Evolutionary conservation across 2,888 invertebrate genomes (phyloP), one percentile per base, ranked within the genome.

Genomic region (Merodon equestris): DNA sequence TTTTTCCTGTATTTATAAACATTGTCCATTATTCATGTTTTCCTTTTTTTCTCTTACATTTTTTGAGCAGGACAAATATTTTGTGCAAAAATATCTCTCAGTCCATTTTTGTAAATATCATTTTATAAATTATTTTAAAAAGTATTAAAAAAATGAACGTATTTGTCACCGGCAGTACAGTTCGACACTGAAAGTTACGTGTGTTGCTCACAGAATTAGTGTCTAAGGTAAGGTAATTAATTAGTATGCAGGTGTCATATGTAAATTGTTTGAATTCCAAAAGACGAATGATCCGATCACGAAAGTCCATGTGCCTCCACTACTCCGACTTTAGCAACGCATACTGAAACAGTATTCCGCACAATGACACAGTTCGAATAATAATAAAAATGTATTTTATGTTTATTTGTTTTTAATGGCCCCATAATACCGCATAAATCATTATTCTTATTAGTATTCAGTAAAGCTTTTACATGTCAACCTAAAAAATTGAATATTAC

Each of bases 391-490:
- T 63, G 74, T 79, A 83, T 83, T 84, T 83, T 75, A 82, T 82
- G 82, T 83, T 84, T 84, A 84, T 84, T 84, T 84, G 83, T 71
- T 84, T 84, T 84, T 83, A 84, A 84, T 83, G 83, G 73, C 67
- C 81, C 81, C 76, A 82, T 83, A 84, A 84, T 83, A 82, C 83
- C 83, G 73, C 77, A 82, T 84, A 84, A 84, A 84, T 84, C 84
- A 84, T 83, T 74, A 51, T 68, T 64, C 70, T 71, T 68, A 82
- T 83, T 82, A 82, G 81, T 82, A 83, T 83, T 82, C 79, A 12
- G 60, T 51, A 58, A 64, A 66, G 58, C 68, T 70, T 74, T 79
- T 74, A 70, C 74, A 74, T 74, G 79, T 73, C 79, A 79, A 58
- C 68, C 79, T 64, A 73, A 79, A 76, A 77, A 74, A 74, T 54